These are phyloP conservation scores for Dermatophagoides farinae DNA, from an alignment of 1,140 invertebrate species.

Conservation along the genomic window DNA sequence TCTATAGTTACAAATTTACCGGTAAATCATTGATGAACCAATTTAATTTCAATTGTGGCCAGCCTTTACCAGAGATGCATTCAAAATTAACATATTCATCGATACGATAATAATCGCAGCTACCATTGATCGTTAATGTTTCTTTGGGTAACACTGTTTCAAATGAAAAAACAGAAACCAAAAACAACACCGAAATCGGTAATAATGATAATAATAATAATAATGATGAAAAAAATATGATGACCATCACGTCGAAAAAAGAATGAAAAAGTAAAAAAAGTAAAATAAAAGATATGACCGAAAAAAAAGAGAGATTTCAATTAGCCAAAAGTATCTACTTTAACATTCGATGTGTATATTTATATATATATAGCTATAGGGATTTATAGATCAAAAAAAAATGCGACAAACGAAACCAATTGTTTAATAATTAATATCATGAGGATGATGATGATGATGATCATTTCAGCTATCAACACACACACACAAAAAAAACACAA, in stretches of 20 bases:
- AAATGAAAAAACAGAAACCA: background rate
- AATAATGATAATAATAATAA: background rate
- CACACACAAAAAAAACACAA: background rate
- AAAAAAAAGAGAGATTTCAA: background rate
- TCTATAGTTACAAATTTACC: constrained; percentile 13
- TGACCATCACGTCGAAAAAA: background rate
- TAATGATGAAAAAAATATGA: too few species aligned
- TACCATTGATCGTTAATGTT: constrained; percentile 17
- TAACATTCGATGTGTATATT: too few species aligned
- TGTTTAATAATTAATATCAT: too few species aligned
- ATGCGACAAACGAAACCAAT: background rate
- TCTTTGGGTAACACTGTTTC: constrained; percentile 18
- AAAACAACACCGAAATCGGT: background rate
- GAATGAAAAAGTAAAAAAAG: background rate
- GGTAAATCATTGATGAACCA: constrained; percentile 19
- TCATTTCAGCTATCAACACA: too few species aligned
- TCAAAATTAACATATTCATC: constrained; percentile 18
- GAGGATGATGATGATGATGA: too few species aligned
- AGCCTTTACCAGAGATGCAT: constrained; percentile 18
- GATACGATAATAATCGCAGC: constrained; percentile 15
- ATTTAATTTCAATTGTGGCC: constrained; percentile 15
- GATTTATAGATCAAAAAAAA: background rate
- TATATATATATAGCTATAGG: too few species aligned
- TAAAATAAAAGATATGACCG: background rate
- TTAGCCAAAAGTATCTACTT: background rate